Evolutionary conservation across 1,140 invertebrate genomes (phyloP).

Genomic region (Andricus grossulariae): DNA sequence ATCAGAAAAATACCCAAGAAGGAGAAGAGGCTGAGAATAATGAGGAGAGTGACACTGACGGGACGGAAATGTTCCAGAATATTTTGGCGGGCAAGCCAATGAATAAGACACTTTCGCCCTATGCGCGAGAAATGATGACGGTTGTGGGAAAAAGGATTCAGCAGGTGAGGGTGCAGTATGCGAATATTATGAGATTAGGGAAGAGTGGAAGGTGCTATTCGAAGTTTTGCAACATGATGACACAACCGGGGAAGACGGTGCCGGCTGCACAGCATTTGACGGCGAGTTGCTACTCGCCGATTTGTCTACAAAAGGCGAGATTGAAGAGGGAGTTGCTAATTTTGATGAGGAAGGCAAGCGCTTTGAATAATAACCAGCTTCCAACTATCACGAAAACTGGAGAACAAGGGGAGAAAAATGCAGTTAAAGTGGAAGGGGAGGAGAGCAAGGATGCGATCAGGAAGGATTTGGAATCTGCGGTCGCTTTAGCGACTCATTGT

Average conservation of each 20-base stretch:
- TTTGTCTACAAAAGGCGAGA: constrained; percentile 83
- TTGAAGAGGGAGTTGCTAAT: constrained; percentile 82
- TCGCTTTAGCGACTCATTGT: constrained; percentile 77
- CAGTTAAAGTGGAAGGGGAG: constrained; percentile 50
- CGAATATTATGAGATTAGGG: constrained; percentile 79
- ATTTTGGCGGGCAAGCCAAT: constrained; percentile 68
- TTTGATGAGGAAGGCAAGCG: constrained; percentile 80
- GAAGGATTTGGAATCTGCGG: constrained; percentile 78
- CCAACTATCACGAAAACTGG: neutral
- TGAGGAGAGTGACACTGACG: constrained; percentile 65
- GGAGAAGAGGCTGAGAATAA: constrained; percentile 73
- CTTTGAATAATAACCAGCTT: constrained; percentile 66
- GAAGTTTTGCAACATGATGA: constrained; percentile 80
- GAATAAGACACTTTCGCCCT: constrained; percentile 55
- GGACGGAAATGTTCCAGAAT: constrained; percentile 69
- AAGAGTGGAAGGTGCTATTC: constrained; percentile 85
- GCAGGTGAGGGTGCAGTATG: constrained; percentile 80
- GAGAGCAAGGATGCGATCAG: constrained; percentile 77
- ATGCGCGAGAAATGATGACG: constrained; percentile 73
- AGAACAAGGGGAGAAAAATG: constrained; percentile 40
- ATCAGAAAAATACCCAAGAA: constrained; percentile 75
- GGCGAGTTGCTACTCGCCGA: constrained; percentile 85
- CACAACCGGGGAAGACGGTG: constrained; percentile 57
- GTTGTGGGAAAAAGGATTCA: constrained; percentile 81
- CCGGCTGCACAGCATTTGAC: constrained; percentile 76